Conservation (phyloP, 2,113 vertebrate species). For the Cebidichthys violaceus region DNA sequence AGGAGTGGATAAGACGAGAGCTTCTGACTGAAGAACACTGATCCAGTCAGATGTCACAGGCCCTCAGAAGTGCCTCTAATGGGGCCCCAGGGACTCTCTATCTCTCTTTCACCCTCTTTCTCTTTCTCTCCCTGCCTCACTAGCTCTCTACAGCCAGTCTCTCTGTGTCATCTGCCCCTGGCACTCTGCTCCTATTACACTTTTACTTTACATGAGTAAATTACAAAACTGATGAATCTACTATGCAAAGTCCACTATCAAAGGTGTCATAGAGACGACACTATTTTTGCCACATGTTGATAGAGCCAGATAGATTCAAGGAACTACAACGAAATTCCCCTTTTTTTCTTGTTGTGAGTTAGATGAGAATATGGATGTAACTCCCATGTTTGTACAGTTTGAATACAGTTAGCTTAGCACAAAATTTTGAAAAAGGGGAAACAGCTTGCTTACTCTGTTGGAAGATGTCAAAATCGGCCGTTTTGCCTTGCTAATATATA, state of each 20-base stretch:
- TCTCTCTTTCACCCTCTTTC: constrained; percentile 70
- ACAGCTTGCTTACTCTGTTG: neutral
- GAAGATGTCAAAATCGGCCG: neutral
- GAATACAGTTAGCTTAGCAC: neutral
- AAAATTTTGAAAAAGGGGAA: neutral
- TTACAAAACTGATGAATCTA: constrained; percentile 23
- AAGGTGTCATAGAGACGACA: neutral
- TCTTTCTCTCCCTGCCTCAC: constrained; percentile 55
- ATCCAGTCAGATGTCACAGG: constrained; percentile 84
- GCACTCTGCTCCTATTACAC: constrained; percentile 36
- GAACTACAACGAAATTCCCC: neutral
- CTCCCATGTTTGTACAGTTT: neutral
- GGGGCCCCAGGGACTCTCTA: constrained; percentile 76
- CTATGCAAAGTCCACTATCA: constrained; percentile 7
- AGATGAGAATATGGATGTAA: neutral
- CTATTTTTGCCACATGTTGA: neutral
- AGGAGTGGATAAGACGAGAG: constrained; percentile 83
- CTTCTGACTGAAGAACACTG: constrained; percentile 81
- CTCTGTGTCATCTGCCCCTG: constrained; percentile 42
- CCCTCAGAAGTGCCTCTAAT: constrained; percentile 83
- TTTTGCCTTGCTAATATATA: neutral
- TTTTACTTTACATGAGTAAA: constrained; percentile 30
- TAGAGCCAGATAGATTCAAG: neutral
- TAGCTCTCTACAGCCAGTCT: constrained; percentile 45
- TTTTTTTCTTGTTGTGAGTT: neutral